Base-by-base conservation (phyloP, 1,140 invertebrate genomes). In the Brachystomella parvula region DNA sequence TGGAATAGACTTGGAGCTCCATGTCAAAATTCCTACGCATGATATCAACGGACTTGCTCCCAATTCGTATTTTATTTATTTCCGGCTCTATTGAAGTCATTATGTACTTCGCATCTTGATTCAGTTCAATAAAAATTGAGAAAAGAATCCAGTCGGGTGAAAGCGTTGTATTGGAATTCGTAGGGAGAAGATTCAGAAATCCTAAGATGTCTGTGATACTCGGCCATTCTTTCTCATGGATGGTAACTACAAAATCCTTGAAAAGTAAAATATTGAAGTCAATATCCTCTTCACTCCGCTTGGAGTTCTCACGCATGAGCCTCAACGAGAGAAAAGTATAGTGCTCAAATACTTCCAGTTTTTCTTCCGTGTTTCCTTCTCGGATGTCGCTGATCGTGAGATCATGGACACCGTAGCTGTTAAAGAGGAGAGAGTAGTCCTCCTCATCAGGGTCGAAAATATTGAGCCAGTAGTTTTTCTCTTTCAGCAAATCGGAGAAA, bases 211-310 rank as follows among this genome's bases (percentile, higher is more conserved):
- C 62, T 2, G 21, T 64, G 31, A 64, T 53, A 31, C 44, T 32
- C 9, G 26, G 21, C 62, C 62, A 64, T 3, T 64, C 17, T n/a
- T 64, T 49, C 9, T 56, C 62, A 29, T 64, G 62, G 12, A 64
- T 56, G 17, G 47, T 64, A 9, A 64, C 57, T 2, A 64, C 62
- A 35, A 58, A 64, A 33, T 64, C 44, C 26, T 49, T 49, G 35
- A 64, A 64, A 3, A 64, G 62, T 6, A 64, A 47, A 57, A 64
- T 64, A 56, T 64, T 64, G 21, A 64, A 64, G 28, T 64, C 62
- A 2, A 64, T 33, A 28, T 64, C 62, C 24, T 62, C 39, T 17
- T 39, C 19, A 24, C 35, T 12, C 6, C n/a, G n/a, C 15, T 35
- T 12, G 19, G 9, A 32, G n/a, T 49, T 53, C 24, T 53, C 62